phyloP scores from a whole-genome alignment of 2,797 vertebrate genomes.

The Muraenolepis orangiensis region DNA sequence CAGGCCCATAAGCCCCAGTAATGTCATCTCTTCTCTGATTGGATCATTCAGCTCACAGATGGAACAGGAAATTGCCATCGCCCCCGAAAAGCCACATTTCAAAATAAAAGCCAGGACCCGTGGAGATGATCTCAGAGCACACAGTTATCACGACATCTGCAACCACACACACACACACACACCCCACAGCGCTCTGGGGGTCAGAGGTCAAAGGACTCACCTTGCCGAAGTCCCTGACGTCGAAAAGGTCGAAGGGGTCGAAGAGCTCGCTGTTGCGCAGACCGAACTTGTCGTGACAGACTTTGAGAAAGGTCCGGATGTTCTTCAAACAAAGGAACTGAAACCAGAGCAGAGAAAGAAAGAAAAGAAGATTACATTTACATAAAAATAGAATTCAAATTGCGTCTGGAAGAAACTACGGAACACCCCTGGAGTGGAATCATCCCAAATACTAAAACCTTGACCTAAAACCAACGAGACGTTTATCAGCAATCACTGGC shows the following conservation, averaged over 20 bases:
- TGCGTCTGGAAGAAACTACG: background rate
- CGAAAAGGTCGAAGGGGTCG: constrained; percentile 96
- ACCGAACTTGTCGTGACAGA: constrained; percentile 94
- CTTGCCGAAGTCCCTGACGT: constrained; percentile 97
- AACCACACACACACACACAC: too few species aligned
- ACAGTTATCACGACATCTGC: too few species aligned
- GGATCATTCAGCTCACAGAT: too few species aligned
- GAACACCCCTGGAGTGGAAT: constrained; percentile 8
- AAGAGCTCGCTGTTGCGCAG: constrained; percentile 94
- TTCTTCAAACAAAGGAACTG: constrained; percentile 98
- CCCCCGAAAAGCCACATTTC: too few species aligned
- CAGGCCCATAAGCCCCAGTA: too few species aligned
- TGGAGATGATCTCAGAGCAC: too few species aligned
- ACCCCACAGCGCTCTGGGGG: too few species aligned
- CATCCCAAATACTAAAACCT: too few species aligned
- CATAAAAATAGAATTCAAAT: background rate
- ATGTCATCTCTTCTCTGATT: too few species aligned
- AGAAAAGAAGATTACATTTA: constrained; percentile 2
- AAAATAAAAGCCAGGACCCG: too few species aligned
- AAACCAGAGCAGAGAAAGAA: constrained; percentile 17
- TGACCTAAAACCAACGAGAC: too few species aligned
- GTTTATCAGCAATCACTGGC: constrained; percentile 16
- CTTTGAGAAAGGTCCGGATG: constrained; percentile 94
- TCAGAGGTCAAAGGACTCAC: constrained; percentile 69
- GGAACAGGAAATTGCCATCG: too few species aligned